These are phyloP conservation scores for Aegotheles bennettii DNA, from an alignment of 2,113 vertebrate genomes.

Conservation along the genomic window DNA sequence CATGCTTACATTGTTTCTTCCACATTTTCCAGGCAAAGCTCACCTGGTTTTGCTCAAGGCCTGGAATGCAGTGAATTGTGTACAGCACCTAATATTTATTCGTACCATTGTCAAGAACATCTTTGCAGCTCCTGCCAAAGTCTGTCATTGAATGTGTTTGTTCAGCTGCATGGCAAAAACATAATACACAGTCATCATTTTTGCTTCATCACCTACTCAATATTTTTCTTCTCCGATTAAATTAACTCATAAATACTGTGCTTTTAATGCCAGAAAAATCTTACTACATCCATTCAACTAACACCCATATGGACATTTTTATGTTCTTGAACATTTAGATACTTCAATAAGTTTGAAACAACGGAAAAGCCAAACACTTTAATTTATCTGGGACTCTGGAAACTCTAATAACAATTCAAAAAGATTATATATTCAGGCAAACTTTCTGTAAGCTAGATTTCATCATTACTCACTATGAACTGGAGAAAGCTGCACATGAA, in stretches of 20 bases:
- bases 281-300: conserved; percentile 54
- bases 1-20: conserved; percentile 49
- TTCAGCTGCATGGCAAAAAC: conserved; percentile 73
- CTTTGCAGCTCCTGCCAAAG: conserved; percentile 69
- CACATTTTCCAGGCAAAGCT: conserved; percentile 62
- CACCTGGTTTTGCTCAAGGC: conserved; percentile 74
- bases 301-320: conserved; percentile 49
- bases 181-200: conserved; percentile 74
- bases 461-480: neutral
- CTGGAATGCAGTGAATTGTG: conserved; percentile 56
- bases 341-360: conserved; percentile 51
- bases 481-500: neutral
- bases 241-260: conserved; percentile 73
- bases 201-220: conserved; percentile 69
- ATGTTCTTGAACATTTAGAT: conserved; percentile 25
- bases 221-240: conserved; percentile 73
- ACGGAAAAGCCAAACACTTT: conserved; percentile 25
- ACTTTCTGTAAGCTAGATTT: neutral
- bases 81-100: conserved; percentile 75
- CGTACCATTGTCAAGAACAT: conserved; percentile 72
- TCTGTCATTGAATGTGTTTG: conserved; percentile 72
- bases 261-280: conserved; percentile 62
- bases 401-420: neutral
- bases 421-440: neutral
- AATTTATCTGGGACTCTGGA: conserved; percentile 5